These are phyloP conservation scores for Tympanuchus pallidicinctus DNA, from an alignment of 2,113 vertebrate genomes.

Conservation along the genomic window DNA sequence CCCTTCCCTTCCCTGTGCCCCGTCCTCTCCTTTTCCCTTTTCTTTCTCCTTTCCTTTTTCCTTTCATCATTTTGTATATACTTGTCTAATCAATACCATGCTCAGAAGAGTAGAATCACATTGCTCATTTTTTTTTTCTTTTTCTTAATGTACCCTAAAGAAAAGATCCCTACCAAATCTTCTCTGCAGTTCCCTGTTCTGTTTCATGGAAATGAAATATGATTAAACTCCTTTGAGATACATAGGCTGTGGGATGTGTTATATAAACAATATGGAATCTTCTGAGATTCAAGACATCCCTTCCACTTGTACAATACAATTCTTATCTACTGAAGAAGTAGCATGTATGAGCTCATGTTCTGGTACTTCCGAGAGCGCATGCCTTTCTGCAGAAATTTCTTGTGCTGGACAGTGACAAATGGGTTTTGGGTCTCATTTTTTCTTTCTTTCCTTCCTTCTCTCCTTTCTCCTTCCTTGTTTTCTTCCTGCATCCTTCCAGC, in stretches of 20 bases:
- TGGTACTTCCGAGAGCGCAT: fast-evolving
- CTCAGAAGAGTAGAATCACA: background rate
- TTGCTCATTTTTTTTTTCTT: background rate
- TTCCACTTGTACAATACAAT: background rate
- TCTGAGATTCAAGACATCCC: background rate
- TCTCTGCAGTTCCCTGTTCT: background rate
- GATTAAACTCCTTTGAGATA: background rate
- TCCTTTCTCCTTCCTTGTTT: background rate
- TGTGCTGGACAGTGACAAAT: background rate
- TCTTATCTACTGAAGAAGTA: background rate
- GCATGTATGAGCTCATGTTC: fast-evolving
- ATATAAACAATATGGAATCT: background rate
- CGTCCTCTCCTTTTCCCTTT: too few relatives aligned
- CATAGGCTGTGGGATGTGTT: background rate
- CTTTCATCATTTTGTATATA: too few relatives aligned
- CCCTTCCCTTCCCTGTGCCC: too few relatives aligned
- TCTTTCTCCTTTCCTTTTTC: too few relatives aligned
- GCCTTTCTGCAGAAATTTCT: background rate
- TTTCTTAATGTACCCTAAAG: background rate
- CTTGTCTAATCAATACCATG: too few relatives aligned
- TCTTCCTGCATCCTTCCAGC: background rate
- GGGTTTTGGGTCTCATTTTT: background rate
- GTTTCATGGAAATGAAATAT: background rate
- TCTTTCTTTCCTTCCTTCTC: background rate
- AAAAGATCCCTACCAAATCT: background rate